phyloP scores from a whole-genome alignment of 1,140 invertebrate species.

The Magallana angulata region DNA sequence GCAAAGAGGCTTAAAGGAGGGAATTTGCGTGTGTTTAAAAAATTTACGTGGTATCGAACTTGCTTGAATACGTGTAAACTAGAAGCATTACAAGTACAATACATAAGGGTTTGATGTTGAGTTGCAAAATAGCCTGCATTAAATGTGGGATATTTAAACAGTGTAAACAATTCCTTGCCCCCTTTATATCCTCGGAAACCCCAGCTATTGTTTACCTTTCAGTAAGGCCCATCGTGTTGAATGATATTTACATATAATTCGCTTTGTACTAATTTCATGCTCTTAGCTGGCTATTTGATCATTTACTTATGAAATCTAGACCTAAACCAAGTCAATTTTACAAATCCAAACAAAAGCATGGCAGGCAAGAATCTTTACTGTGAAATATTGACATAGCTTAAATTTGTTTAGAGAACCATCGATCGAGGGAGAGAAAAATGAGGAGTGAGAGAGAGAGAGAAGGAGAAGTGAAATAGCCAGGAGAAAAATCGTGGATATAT shows the following conservation, averaged over 20 bases:
- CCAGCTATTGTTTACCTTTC: constrained; percentile 1
- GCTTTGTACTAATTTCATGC: constrained; percentile 14
- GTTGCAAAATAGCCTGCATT: too few species aligned
- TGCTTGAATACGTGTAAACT: too few species aligned
- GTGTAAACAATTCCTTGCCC: not conserved
- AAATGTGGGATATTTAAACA: too few species aligned
- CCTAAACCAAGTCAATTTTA: not conserved
- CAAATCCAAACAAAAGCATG: constrained; percentile 29
- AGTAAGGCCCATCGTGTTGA: constrained; percentile 21
- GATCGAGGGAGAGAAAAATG: not conserved
- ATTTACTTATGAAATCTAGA: not conserved
- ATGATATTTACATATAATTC: constrained; percentile 32
- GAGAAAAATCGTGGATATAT: not conserved
- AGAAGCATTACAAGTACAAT: too few species aligned
- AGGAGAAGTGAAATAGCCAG: constrained; percentile 18
- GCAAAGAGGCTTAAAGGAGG: not conserved
- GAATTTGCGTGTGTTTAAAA: not conserved
- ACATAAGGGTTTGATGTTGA: too few species aligned
- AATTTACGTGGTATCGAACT: not conserved
- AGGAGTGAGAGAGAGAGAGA: not conserved
- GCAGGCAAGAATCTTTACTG: constrained; percentile 19
- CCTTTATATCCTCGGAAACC: not conserved
- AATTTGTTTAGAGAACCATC: constrained; percentile 33
- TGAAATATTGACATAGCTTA: constrained; percentile 29
- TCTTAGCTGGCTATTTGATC: not conserved